Base-by-base conservation (phyloP, 2,113 vertebrate species). In the Pandion haliaetus region DNA sequence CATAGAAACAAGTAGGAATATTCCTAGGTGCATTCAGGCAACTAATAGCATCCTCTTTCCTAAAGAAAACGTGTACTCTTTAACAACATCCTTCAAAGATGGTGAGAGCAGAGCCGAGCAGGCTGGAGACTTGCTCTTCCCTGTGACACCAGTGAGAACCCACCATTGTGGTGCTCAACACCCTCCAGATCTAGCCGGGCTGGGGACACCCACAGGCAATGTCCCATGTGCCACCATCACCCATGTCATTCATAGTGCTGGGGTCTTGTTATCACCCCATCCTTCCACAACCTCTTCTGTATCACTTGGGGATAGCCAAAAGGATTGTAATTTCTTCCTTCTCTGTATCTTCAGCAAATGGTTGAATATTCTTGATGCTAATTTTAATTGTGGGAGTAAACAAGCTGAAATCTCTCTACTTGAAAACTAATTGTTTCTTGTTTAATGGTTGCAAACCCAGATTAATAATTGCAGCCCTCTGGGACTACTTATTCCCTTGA, bases 291-390 rank as follows among this genome's bases (percentile, higher is more conserved):
- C 83, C 49, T 26, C 81, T 47, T 67, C 24, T 23, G 23, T 14
- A 4, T 42, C 24, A 25, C 38, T 23, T 55, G n/a, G 61, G 36
- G 71, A 16, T 0, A 54, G 55, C 55, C 28, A 0, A 0, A 0
- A n/a, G 58, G 24, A 34, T 20, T 38, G 9, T 24, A 6, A 4
- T 6, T 9, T 32, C 73, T 73, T 55, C 57, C 38, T 83, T 50
- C 42, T 70, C 21, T 25, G 0, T 4, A 4, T 40, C 67, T 50
- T 36, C 32, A 73, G 49, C 50, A 40, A 17, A 31, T 12, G 23
- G 10, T 42, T 65, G 14, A 32, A 2, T 76, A 10, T 50, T 69
- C 32, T 42, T 12, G 21, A n/a, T 32, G 29, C 21, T 17, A 12
- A 19, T 23, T 26, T 19, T 42, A 36, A 52, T 26, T 38, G 67